Percentiles rank a stretch among this genome's conserved stretches.
phyloP scores from a whole-genome alignment of 2,797 vertebrate species.

The Meriones psammophilus region DNA sequence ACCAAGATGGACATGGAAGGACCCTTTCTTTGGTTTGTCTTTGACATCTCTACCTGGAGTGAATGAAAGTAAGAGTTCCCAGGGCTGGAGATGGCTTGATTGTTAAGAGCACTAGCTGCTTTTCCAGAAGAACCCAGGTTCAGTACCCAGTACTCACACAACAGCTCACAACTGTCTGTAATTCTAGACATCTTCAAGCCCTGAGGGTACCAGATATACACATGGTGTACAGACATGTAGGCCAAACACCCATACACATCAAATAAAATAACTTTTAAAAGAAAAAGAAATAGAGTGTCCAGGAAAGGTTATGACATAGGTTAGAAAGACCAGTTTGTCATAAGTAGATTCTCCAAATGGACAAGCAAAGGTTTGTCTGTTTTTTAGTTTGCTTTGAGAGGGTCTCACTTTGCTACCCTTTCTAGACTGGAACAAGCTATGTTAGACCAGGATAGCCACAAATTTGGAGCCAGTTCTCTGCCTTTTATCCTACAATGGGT shows the following conservation, averaged over 20 bases:
- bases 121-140: not conserved
- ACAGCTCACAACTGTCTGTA: not conserved
- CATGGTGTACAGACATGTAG: not conserved
- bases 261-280: not conserved
- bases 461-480: not conserved
- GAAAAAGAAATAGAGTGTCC: not conserved
- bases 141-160: not conserved
- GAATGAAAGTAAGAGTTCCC: not conserved
- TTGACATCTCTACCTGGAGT: not conserved
- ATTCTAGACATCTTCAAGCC: not conserved
- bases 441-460: not conserved
- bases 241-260: not conserved
- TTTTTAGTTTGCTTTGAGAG: not conserved
- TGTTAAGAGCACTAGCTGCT: not conserved
- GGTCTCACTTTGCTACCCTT: not conserved
- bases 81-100: slow-evolving; percentile 9
- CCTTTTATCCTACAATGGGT: not conserved
- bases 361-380: not conserved
- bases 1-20: slow-evolving; percentile 8
- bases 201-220: not conserved
- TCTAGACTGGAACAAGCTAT: not conserved
- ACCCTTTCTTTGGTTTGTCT: slow-evolving; percentile 37
- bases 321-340: slow-evolving; percentile 7
- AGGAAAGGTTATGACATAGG: not conserved
- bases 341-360: not conserved